Evolutionary conservation across 2,888 invertebrate genomes (phyloP).

Genomic region (Autographa pulchrina): DNA sequence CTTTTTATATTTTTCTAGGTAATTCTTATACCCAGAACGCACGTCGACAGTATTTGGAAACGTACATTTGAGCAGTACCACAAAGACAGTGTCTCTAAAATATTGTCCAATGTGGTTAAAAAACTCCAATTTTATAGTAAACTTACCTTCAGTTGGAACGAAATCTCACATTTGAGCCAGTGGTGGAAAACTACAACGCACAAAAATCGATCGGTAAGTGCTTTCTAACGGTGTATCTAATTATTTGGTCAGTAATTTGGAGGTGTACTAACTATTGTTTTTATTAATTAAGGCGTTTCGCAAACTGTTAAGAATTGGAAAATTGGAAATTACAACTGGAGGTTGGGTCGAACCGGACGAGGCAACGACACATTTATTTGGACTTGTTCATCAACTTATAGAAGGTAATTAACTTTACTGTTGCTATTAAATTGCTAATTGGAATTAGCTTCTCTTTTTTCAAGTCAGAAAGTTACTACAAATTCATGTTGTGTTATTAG

Average conservation of each 20-base stretch:
- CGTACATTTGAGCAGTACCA: conserved; percentile 76
- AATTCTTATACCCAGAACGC: conserved; percentile 77
- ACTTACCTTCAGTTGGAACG: conserved; percentile 83
- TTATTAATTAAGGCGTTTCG: conserved; percentile 89
- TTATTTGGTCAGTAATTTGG: too few relatives aligned
- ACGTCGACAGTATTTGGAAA: conserved; percentile 80
- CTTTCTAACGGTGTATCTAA: not conserved
- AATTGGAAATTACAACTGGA: conserved; percentile 97
- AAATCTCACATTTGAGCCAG: conserved; percentile 81
- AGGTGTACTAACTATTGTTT: conserved; percentile 13
- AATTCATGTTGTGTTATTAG: too few relatives aligned
- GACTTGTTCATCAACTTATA: conserved; percentile 96
- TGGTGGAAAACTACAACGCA: conserved; percentile 80
- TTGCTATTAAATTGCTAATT: not conserved
- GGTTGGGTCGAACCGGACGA: conserved; percentile 99
- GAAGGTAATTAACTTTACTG: conserved; percentile 90
- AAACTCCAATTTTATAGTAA: conserved; percentile 81
- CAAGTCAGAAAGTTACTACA: too few relatives aligned
- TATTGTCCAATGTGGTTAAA: conserved; percentile 79
- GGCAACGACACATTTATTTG: conserved; percentile 95
- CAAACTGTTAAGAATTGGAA: conserved; percentile 93
- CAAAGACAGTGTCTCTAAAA: conserved; percentile 73
- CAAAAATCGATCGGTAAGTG: conserved; percentile 77
- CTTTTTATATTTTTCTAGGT: conserved; percentile 67
- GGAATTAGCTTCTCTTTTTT: too few relatives aligned